phyloP scores from a whole-genome alignment of 2,797 vertebrate species.

The Molossus molossus region DNA sequence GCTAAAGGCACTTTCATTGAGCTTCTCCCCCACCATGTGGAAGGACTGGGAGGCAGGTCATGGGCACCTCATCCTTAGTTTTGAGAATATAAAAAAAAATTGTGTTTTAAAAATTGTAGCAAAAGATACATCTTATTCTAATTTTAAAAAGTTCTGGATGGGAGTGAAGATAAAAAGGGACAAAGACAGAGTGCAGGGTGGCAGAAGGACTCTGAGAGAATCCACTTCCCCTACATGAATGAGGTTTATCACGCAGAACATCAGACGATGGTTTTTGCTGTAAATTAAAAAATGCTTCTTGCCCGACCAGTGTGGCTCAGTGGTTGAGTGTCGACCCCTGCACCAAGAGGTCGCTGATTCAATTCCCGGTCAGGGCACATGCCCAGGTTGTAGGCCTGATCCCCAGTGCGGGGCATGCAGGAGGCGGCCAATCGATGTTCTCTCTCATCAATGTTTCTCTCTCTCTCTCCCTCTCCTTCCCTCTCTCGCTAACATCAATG shows the following conservation, averaged over 20 bases:
- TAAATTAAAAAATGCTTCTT: background rate
- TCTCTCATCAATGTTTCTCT: too few relatives aligned
- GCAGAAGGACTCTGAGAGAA: background rate
- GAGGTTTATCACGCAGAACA: background rate
- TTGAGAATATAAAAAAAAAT: background rate
- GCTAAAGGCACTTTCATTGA: rapidly evolving
- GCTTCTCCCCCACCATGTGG: too few relatives aligned
- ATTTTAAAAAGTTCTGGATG: background rate
- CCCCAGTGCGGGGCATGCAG: too few relatives aligned
- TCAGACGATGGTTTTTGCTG: background rate
- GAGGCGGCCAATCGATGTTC: too few relatives aligned
- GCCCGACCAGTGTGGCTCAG: background rate
- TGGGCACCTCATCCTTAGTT: rapidly evolving
- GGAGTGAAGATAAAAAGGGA: background rate
- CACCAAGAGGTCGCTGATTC: too few relatives aligned
- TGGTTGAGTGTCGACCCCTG: too few relatives aligned
- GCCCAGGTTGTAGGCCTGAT: too few relatives aligned
- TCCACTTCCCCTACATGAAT: background rate
- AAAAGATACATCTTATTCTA: background rate
- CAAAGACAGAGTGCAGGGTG: background rate
- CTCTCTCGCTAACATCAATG: too few relatives aligned
- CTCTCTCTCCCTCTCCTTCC: too few relatives aligned
- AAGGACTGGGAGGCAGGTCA: background rate
- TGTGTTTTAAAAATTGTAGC: background rate
- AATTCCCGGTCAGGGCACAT: too few relatives aligned